Evolutionary conservation across 2,113 vertebrate genomes (phyloP), one percentile per base, ranked within the genome.

Genomic region (Leucosticte australis): DNA sequence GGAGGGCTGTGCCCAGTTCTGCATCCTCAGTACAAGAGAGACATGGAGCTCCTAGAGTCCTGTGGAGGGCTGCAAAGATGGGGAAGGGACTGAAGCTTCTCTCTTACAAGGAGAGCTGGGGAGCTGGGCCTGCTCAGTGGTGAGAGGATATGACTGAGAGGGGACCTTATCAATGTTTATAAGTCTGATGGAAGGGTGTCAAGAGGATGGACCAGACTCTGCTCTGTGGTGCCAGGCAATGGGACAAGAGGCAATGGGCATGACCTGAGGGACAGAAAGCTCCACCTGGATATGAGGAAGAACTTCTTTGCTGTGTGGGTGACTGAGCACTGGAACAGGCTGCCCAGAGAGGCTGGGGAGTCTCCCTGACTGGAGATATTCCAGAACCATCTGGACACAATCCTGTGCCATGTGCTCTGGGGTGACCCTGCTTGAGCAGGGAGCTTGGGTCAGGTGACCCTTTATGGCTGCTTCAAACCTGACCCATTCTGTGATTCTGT

Each of bases 181-280:
- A 57, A 57, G 23, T 28, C 18, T 67, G 33, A 44, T 4, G 2
- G 44, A 49, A 23, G 11, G 10, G 21, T 50, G 23, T 19, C 28
- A 39, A 46, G n/a, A 41, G 23, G 59, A 47, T 28, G 23, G 18
- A n/a, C 10, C 52, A 65, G 44, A 52, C 4, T 52, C 37, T 73
- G 37, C 37, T 52, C 0, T 0, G 19, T 33, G 13, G 13, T 33
- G 33, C 27, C 37, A 52, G 39, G 13, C 23, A 53, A 4, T 30
- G 26, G 20, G 60, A 75, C 28, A 53, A 82, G 28, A 67, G 37
- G 13, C 46, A 75, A 41, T 5, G 13, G 23, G 8, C n/a, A 68
- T n/a, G 68, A 35, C 6, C 0, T 22, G 20, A 41, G 22, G 24
- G 1, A 68, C 30, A 47, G 5, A 6, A 68, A 75, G 11, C 35